Evolutionary conservation across 2,797 vertebrate species (phyloP), one percentile per base, ranked within the genome.

Genomic region (Vultur gryphus): DNA sequence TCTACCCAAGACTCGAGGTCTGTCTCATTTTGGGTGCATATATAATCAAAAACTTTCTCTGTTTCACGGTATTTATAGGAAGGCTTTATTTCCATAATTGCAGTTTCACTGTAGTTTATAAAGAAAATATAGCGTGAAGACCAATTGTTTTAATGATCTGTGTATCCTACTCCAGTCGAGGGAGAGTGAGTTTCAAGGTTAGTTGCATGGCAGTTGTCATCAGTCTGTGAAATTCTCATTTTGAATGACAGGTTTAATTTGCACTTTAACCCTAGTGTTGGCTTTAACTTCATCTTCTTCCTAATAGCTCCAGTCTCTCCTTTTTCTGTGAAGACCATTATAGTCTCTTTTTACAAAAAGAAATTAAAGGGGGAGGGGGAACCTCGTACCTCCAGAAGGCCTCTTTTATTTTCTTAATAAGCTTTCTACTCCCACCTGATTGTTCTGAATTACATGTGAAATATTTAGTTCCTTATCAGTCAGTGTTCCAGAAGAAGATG

Each of bases 31-130:
- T 96, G 69, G 25, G 28, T 77, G n/a, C 69, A 25, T 85, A 33
- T 48, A 13, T 76, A 89, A 93, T 90, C 67, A 97, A 97, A 94
- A 86, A 5, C 49, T 55, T 86, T 24, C 82, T 96, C 96, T 71
- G 77, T 84, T 97, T 96, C 75, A 52, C 55, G n/a, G 72, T 96
- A 96, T 93, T 97, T 97, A 95, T 84, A 94, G 94, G 58, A 95
- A 89, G 66, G 62, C 39, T 83, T 84, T 61, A 73, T 90, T 95
- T 95, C 67, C 77, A 31, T 94, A 93, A 96, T 85, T 95, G 88
- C 87, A 95, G 88, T 80, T 94, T 90, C 89, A 83, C 33, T 96
- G 61, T 48, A 84, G 44, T 95, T 97, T 95, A 84, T 88, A 65
- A 84, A 91, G 84, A 95, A 97, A 96, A 95, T 39, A 73, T 6